Base-by-base conservation (phyloP, 1,140 invertebrate genomes). In the Calephelis nemesis region DNA sequence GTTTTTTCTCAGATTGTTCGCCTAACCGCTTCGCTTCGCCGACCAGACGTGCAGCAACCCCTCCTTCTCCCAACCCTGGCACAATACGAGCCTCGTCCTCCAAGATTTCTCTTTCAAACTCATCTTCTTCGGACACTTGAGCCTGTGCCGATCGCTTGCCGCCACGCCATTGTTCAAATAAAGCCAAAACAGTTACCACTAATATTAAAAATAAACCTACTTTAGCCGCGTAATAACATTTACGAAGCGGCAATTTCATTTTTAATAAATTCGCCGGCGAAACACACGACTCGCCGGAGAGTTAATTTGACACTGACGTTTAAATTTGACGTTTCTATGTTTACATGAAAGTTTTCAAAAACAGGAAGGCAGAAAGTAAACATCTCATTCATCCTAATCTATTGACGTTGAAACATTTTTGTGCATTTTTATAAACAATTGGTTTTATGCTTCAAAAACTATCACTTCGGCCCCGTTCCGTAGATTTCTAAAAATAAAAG, bases 81-180 rank as follows among this genome's bases (percentile, higher is more conserved):
- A 91, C 80, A 10, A 91, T 84, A 11, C 78, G 62, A 45, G 81
- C 79, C 50, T 91, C 88, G 68, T 91, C 88, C 67, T 84, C 84
- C 10, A 81, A 65, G 52, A 91, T 85, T 69, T 84, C 68, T 50
- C 73, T 83, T 66, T 89, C 87, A 65, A 75, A 89, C 12, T 82
- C 77, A 7, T 79, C 78, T 60, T 86, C 80, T 4, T 82, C 75
- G 7, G 70, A 67, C 15, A 30, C 67, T 40, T 77, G 71, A 5
- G 85, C 88, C 52, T 66, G 63, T 8, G 81, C 78, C 30, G 79
- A 67, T 6, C 83, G 82, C 65, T 79, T 82, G 0, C 87, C 87
- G 4, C 88, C 87, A 7, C 84, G 81, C 84, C 85, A 88, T 65
- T 87, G 77, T 69, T 90, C 88, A 40, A 88, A 88, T 58, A 88